Base-by-base conservation (phyloP, 2,888 invertebrate genomes). In the Lottia scabra region DNA sequence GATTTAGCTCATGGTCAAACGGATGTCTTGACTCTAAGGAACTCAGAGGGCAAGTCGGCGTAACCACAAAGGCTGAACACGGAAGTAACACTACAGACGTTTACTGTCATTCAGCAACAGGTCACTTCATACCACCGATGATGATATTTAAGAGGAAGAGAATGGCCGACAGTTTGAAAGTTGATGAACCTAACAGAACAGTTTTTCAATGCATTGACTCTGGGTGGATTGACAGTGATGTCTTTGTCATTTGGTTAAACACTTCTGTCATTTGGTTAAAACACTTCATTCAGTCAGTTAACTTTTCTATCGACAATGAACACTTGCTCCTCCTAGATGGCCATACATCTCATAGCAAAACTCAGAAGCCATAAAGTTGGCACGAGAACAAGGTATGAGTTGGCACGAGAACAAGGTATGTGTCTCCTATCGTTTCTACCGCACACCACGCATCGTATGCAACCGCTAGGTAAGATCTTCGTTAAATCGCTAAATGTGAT, bases 41-140 rank as follows among this genome's bases (percentile, higher is more conserved):
- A 19, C 68, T 71, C 27, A 45, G 46, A 26, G 75, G 73, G 46
- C 79, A 78, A 67, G 68, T 74, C n/a, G 76, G 78, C 13, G n/a
- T 63, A 1, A 27, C 78, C 4, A 79, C 75, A 27, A 74, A 72
- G 30, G 66, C 67, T 63, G 76, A 76, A 30, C 44, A 73, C 56
- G 73, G 75, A 15, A 16, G 16, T 46, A 67, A 70, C 23, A 64
- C 63, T 45, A 72, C 64, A 1, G 45, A 68, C 8, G 16, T 56
- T 16, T 23, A 19, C 38, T 44, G 70, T 2, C 62, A 64, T 26
- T 63, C 45, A 15, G 70, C 71, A 15, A 65, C 46, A 13, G 75
- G 76, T 6, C 72, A 75, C 23, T 62, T 13, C 19, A 45, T 75
- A 16, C 77, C 73, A 38, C 75, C 75, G 5, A 63, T 77, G 19